Evolutionary conservation across 1,140 invertebrate genomes (phyloP).

Genomic region (Lordiphosa mommai): DNA sequence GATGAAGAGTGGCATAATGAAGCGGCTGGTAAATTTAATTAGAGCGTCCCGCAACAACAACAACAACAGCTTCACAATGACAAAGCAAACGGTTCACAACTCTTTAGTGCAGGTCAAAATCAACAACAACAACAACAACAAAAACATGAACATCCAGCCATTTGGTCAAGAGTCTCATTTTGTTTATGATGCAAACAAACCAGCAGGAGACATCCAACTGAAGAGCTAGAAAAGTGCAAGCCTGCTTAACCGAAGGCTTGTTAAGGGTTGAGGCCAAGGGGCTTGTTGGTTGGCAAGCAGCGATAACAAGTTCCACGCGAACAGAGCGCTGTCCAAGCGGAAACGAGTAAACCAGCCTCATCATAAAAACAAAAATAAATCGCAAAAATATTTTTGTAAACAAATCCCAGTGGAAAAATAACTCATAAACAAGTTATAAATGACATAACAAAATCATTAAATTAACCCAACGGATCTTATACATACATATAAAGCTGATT

Average conservation of each 20-base stretch:
- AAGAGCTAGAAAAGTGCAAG: slow-evolving; percentile 30
- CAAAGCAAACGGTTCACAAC: slow-evolving; percentile 49
- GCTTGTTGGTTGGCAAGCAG: slow-evolving; percentile 2
- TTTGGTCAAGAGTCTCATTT: slow-evolving; percentile 67
- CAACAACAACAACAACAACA: slow-evolving; percentile 18
- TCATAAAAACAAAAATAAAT: slow-evolving; percentile 37
- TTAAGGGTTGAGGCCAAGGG: neutral
- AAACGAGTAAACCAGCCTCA: slow-evolving; percentile 46
- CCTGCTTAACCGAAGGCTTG: neutral
- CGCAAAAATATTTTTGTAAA: too few relatives aligned
- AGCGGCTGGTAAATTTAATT: slow-evolving; percentile 64
- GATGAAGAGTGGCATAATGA: slow-evolving; percentile 45
- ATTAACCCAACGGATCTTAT: too few relatives aligned
- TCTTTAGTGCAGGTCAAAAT: slow-evolving; percentile 22
- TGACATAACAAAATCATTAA: too few relatives aligned
- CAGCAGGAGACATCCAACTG: slow-evolving; percentile 6
- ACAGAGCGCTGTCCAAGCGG: slow-evolving; percentile 55
- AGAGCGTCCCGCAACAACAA: slow-evolving; percentile 47
- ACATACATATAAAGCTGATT: too few relatives aligned
- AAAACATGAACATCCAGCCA: slow-evolving; percentile 32
- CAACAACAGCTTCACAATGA: slow-evolving; percentile 54
- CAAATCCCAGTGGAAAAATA: too few relatives aligned
- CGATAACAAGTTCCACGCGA: slow-evolving; percentile 66
- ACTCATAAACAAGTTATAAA: too few relatives aligned
- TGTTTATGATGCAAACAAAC: slow-evolving; percentile 63